These are phyloP conservation scores for Drepanosiphum platanoidis DNA, from an alignment of 2,888 invertebrate genomes.

Conservation along the genomic window DNA sequence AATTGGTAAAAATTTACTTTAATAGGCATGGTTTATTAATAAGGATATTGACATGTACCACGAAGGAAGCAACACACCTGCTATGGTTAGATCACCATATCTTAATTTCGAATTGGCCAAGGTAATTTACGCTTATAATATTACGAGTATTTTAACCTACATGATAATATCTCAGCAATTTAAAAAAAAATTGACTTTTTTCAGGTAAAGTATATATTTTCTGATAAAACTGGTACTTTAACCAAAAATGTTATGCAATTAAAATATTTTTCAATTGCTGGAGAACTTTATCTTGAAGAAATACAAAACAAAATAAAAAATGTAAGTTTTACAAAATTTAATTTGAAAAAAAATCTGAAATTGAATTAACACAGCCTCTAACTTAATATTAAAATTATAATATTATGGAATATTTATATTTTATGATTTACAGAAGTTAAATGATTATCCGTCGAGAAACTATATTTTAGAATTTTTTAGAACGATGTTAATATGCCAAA, in stretches of 20 bases:
- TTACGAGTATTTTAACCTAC: background rate
- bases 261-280: slow-evolving; percentile 87
- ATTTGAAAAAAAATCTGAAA: too few species aligned
- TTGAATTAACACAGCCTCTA: too few species aligned
- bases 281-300: slow-evolving; percentile 77
- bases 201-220: slow-evolving; percentile 88
- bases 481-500: slow-evolving; percentile 95
- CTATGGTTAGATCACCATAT: slow-evolving; percentile 93
- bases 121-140: slow-evolving; percentile 67
- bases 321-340: background rate
- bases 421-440: slow-evolving; percentile 27
- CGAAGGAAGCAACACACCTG: slow-evolving; percentile 80
- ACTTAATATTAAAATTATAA: too few species aligned
- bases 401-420: background rate
- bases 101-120: slow-evolving; percentile 98
- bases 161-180: background rate
- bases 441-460: background rate
- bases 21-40: slow-evolving; percentile 95
- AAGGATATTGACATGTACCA: slow-evolving; percentile 90
- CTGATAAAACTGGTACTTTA: slow-evolving; percentile 97
- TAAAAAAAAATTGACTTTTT: slow-evolving; percentile 15
- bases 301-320: background rate
- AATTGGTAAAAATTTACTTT: slow-evolving; percentile 64
- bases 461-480: slow-evolving; percentile 75
- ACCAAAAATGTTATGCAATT: slow-evolving; percentile 99